A percentile compares a stretch with the other conserved stretches of the same genome.
These are phyloP conservation scores for Phyllotreta cruciferae DNA, from an alignment of 2,888 invertebrate genomes.

Conservation along the genomic window DNA sequence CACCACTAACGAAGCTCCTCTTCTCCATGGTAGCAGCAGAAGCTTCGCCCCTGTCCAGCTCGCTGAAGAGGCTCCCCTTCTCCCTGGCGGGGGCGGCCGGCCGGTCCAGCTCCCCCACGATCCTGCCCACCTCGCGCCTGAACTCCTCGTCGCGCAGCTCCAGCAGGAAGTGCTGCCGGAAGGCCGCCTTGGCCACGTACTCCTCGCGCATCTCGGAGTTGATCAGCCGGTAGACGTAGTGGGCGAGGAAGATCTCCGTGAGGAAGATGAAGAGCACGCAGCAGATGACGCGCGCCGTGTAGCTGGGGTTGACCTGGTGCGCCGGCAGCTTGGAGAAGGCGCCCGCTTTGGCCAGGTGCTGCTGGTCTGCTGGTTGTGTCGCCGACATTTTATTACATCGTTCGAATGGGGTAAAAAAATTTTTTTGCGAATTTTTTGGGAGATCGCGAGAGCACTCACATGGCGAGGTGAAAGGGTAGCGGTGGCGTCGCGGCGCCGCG, in stretches of 20 bases:
- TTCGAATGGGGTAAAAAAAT: neutral
- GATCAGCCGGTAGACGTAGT: conserved; percentile 57
- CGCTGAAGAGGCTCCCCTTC: too few species aligned
- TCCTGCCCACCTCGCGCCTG: conserved; percentile 50
- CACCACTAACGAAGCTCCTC: too few species aligned
- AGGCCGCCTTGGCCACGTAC: conserved; percentile 52
- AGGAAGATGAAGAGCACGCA: conserved; percentile 58
- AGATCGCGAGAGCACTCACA: conserved; percentile 13
- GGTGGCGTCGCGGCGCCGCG: conserved; percentile 17
- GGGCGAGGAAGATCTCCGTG: conserved; percentile 57
- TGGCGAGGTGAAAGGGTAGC: conserved; percentile 25
- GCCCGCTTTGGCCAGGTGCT: conserved; percentile 24
- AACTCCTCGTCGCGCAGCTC: conserved; percentile 50
- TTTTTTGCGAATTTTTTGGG: neutral
- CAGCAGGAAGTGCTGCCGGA: conserved; percentile 51
- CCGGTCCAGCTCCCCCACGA: conserved; percentile 48
- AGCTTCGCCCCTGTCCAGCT: neutral
- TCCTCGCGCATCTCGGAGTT: conserved; percentile 56
- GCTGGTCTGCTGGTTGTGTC: conserved; percentile 36
- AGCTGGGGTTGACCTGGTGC: conserved; percentile 54
- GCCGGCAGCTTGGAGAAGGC: conserved; percentile 39
- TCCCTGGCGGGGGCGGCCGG: conserved; percentile 1
- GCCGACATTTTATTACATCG: conserved; percentile 41
- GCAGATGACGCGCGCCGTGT: conserved; percentile 57
- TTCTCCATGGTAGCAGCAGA: neutral